Conservation (phyloP, 2,888 invertebrate genomes). For the Polymixis lichenea region DNA sequence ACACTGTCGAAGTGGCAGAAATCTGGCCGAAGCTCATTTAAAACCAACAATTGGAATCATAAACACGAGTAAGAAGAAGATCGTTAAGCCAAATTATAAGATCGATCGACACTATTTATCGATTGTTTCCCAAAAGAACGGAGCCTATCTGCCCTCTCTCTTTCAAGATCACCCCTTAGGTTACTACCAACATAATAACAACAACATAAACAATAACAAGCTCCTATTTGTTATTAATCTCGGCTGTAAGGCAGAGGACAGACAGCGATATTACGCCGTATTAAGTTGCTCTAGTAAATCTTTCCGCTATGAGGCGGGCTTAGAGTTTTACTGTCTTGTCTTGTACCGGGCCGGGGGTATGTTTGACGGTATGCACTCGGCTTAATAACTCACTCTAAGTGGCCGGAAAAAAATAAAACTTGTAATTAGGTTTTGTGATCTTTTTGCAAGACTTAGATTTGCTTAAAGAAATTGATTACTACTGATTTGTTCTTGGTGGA, state of each 20-base stretch:
- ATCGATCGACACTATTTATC: too few relatives aligned
- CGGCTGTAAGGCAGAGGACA: slow-evolving; percentile 68
- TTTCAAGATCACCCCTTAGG: not conserved
- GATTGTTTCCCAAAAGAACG: not conserved
- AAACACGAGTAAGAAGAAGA: too few relatives aligned
- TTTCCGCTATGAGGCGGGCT: slow-evolving; percentile 85
- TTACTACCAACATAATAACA: slow-evolving; percentile 36
- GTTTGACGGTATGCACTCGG: slow-evolving; percentile 67
- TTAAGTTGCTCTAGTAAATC: slow-evolving; percentile 89
- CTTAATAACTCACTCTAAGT: slow-evolving; percentile 62
- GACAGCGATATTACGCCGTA: slow-evolving; percentile 84
- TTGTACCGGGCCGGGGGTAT: slow-evolving; percentile 67
- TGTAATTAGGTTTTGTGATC: slow-evolving; percentile 22
- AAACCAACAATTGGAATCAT: too few relatives aligned
- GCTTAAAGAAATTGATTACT: not conserved
- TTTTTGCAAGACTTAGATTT: slow-evolving; percentile 8
- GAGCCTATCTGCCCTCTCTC: not conserved
- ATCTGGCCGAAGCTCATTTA: too few relatives aligned
- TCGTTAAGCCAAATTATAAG: too few relatives aligned
- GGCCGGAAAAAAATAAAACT: slow-evolving; percentile 56
- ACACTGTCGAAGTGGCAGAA: too few relatives aligned
- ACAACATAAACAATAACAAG: slow-evolving; percentile 57
- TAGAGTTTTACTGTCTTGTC: slow-evolving; percentile 89
- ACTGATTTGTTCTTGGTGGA: too few relatives aligned
- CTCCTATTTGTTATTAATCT: slow-evolving; percentile 64